Evolutionary conservation across 2,888 invertebrate genomes (phyloP).

Genomic region (Diachrysia chrysitis): DNA sequence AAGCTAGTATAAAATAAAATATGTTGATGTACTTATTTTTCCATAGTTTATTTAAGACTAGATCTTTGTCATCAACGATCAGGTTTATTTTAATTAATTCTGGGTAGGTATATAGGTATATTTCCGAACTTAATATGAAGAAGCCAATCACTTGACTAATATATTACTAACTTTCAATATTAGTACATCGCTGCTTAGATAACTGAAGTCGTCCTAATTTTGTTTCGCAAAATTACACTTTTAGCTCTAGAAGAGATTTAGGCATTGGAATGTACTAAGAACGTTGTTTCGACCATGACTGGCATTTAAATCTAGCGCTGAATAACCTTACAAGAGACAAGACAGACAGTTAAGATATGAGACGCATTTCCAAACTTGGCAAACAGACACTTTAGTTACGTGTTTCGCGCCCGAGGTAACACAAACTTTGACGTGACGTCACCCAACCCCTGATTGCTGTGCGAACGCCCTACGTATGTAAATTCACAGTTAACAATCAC

Average conservation of each 20-base stretch:
- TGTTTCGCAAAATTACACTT: slow-evolving; percentile 1
- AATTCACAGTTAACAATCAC: slow-evolving; percentile 56
- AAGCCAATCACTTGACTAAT: no score
- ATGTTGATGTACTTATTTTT: no score
- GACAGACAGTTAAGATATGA: slow-evolving; percentile 55
- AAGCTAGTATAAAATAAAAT: no score
- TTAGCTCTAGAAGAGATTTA: slow-evolving; percentile 20
- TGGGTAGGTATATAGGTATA: no score
- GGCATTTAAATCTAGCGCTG: slow-evolving; percentile 8
- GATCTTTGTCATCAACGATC: no score
- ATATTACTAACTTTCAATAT: no score
- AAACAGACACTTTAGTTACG: slow-evolving; percentile 49
- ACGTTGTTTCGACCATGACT: not conserved
- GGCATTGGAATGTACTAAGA: not conserved
- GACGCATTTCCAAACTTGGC: slow-evolving; percentile 49
- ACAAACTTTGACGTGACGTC: slow-evolving; percentile 53
- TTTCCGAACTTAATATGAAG: no score
- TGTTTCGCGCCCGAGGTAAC: slow-evolving; percentile 53
- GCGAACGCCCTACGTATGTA: slow-evolving; percentile 42
- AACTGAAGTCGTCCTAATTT: no score
- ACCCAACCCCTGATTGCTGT: slow-evolving; percentile 48
- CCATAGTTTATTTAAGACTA: no score
- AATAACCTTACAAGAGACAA: slow-evolving; percentile 40
- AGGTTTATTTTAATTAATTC: no score
- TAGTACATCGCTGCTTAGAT: no score